phyloP scores from a whole-genome alignment of 1,140 invertebrate species.

The Phocides pigmalion region DNA sequence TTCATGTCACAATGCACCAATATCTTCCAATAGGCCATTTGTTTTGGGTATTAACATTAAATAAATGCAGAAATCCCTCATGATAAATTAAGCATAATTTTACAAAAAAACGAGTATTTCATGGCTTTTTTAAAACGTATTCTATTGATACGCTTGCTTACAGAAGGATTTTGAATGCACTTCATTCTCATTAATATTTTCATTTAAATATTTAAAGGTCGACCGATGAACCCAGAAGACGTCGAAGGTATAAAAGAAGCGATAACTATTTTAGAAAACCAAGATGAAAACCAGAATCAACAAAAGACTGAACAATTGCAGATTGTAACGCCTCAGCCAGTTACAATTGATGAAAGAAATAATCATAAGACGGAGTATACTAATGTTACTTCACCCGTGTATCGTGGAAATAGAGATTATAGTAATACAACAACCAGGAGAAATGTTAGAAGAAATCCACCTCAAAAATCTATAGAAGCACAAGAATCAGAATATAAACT shows the following conservation, averaged over 20 bases:
- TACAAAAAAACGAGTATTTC: too few relatives aligned
- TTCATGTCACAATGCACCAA: too few relatives aligned
- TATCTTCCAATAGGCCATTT: too few relatives aligned
- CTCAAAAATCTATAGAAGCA: slow-evolving; percentile 13
- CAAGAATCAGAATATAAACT: slow-evolving; percentile 47
- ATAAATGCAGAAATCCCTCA: too few relatives aligned
- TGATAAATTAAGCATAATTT: too few relatives aligned
- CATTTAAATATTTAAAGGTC: slow-evolving; percentile 51
- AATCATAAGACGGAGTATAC: slow-evolving; percentile 48
- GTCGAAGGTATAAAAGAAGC: slow-evolving; percentile 78
- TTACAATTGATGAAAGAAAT: slow-evolving; percentile 65
- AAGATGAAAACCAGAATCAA: slow-evolving; percentile 54
- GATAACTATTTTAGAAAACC: slow-evolving; percentile 77
- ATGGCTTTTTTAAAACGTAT: too few relatives aligned
- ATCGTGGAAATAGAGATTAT: slow-evolving; percentile 62
- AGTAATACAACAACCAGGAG: slow-evolving; percentile 45
- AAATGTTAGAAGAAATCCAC: slow-evolving; percentile 36
- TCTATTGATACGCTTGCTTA: too few relatives aligned
- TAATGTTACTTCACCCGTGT: slow-evolving; percentile 58
- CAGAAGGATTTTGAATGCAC: too few relatives aligned
- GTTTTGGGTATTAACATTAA: too few relatives aligned
- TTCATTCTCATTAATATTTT: too few relatives aligned
- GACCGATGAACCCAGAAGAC: slow-evolving; percentile 70
- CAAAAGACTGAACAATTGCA: slow-evolving; percentile 46
- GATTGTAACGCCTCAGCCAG: slow-evolving; percentile 61